A percentile compares a stretch with the other conserved stretches of the same genome.
These are phyloP conservation scores for Sycophila texana DNA, from an alignment of 2,888 invertebrate species.

Conservation along the genomic window DNA sequence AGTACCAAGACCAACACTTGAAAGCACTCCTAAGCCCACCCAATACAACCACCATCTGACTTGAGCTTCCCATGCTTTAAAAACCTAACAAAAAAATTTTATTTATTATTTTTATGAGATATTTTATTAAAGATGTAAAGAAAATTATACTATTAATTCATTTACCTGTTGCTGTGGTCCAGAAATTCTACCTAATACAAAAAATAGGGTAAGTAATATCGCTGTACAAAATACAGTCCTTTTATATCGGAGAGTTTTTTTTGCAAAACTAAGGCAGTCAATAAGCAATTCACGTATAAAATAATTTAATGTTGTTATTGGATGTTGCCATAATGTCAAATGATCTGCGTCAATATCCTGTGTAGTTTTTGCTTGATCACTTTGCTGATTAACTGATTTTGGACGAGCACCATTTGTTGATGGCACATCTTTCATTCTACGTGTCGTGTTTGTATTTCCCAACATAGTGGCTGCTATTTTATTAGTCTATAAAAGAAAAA, in stretches of 20 bases:
- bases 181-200: constrained; percentile 67
- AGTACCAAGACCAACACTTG: constrained; percentile 98
- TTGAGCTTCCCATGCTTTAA: constrained; percentile 72
- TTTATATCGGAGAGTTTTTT: constrained; percentile 69
- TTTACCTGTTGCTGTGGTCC: constrained; percentile 73
- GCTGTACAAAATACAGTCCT: constrained; percentile 69
- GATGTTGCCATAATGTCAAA: constrained; percentile 73
- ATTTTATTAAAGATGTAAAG: not conserved
- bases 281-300: constrained; percentile 72
- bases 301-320: constrained; percentile 71
- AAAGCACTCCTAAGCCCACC: constrained; percentile 95
- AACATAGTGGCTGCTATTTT: constrained; percentile 68
- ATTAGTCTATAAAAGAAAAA: constrained; percentile 64
- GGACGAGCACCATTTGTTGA: constrained; percentile 61
- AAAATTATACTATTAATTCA: constrained; percentile 16
- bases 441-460: constrained; percentile 67
- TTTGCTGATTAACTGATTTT: constrained; percentile 54
- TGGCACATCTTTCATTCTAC: constrained; percentile 67
- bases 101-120: not conserved
- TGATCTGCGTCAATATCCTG: constrained; percentile 68
- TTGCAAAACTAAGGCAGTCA: constrained; percentile 69
- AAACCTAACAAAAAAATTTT: constrained; percentile 62
- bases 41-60: constrained; percentile 90
- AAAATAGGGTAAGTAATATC: constrained; percentile 67
- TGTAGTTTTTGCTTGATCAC: constrained; percentile 31